phyloP scores from a whole-genome alignment of 2,113 vertebrate genomes.

The Menidia beryllina region DNA sequence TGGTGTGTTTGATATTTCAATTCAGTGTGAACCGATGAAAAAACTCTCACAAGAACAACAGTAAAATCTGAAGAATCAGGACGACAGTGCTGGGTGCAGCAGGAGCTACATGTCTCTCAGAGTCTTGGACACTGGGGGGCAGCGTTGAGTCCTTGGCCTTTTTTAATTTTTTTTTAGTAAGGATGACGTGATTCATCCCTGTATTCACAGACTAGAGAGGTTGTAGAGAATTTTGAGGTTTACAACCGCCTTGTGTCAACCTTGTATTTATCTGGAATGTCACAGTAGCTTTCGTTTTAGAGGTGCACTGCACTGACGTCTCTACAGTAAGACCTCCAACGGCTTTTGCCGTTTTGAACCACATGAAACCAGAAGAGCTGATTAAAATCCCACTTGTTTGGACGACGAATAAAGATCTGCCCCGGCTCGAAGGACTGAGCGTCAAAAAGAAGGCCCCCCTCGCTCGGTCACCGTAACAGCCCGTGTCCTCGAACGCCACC shows the following conservation, averaged over 20 bases:
- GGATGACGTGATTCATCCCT: constrained; percentile 61
- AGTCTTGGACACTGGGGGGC: constrained; percentile 66
- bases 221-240: constrained; percentile 33
- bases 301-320: constrained; percentile 22
- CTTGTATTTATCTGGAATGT: constrained; percentile 38
- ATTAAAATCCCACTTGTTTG: constrained; percentile 24
- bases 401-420: constrained; percentile 47
- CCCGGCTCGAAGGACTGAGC: constrained; percentile 39
- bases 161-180: too few relatives aligned
- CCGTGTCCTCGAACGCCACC: constrained; percentile 67
- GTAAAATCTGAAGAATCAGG: constrained; percentile 51
- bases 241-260: constrained; percentile 37
- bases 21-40: constrained; percentile 57
- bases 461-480: constrained; percentile 64
- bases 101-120: constrained; percentile 67
- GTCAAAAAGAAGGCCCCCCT: constrained; percentile 25
- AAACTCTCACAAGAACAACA: constrained; percentile 60
- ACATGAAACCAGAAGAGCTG: constrained; percentile 31
- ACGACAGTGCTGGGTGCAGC: constrained; percentile 68
- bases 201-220: constrained; percentile 61
- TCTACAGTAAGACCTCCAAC: constrained; percentile 20
- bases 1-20: constrained; percentile 59
- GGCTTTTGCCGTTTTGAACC: constrained; percentile 24
- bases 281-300: constrained; percentile 33
- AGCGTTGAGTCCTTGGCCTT: constrained; percentile 67